Conservation (phyloP, 2,797 vertebrate species). For the Adelosebastes latens region DNA sequence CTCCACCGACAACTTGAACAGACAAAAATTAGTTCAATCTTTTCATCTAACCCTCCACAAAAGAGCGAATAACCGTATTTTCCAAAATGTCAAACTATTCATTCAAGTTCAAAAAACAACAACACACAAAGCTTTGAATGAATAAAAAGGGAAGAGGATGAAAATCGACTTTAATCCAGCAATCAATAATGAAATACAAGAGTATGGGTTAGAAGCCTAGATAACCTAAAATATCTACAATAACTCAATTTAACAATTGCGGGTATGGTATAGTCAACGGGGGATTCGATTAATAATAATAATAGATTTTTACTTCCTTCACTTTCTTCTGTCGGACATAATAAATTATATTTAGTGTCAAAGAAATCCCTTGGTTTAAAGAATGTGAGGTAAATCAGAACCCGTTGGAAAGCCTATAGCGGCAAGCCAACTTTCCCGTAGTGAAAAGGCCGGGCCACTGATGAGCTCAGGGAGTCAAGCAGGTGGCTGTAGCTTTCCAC, state of each 20-base stretch:
- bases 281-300: neutral
- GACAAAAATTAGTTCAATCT: neutral
- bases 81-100: neutral
- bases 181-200: neutral
- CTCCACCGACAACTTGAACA: neutral
- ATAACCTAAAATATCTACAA: neutral
- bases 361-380: slow-evolving; percentile 14
- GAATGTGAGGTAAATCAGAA: slow-evolving; percentile 62
- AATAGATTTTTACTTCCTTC: neutral
- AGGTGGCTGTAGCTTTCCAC: slow-evolving; percentile 55
- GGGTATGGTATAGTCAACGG: too few relatives aligned
- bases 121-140: neutral
- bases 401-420: slow-evolving; percentile 40
- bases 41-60: neutral
- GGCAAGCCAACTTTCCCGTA: neutral
- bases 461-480: slow-evolving; percentile 58
- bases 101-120: neutral
- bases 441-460: slow-evolving; percentile 30
- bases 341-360: neutral
- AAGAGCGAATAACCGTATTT: neutral
- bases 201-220: neutral
- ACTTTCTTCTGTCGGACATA: neutral
- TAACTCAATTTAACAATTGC: neutral
- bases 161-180: neutral
- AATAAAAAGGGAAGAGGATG: neutral